A percentile compares a stretch with the other conserved stretches of the same genome.
Evolutionary conservation across 2,888 invertebrate species (phyloP).

Genomic region (Callosobruchus maculatus): DNA sequence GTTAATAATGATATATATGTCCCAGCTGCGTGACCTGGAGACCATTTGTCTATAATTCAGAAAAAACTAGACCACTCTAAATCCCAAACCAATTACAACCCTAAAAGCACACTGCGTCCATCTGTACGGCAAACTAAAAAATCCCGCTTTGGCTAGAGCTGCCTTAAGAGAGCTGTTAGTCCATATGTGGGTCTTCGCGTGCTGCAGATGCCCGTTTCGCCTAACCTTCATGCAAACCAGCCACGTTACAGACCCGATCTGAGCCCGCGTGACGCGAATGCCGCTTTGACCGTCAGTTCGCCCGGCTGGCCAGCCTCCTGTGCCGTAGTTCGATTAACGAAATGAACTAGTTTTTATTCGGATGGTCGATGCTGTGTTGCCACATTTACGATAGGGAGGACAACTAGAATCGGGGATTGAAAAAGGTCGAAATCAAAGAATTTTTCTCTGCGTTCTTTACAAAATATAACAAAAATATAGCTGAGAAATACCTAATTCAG

Average conservation of each 20-base stretch:
- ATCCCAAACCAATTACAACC: neutral
- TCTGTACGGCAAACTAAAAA: neutral
- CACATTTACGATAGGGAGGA: neutral
- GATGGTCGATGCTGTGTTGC: neutral
- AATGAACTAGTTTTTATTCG: neutral
- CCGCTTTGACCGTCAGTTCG: neutral
- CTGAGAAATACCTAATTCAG: no score
- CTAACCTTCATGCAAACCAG: slow-evolving; percentile 19
- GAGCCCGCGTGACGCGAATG: neutral
- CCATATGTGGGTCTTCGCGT: neutral
- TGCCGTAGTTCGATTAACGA: neutral
- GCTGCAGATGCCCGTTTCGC: slow-evolving; percentile 12
- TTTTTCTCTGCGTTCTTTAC: no score
- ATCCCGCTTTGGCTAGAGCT: neutral
- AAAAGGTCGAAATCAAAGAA: no score
- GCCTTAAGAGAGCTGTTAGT: neutral
- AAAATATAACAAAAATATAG: no score
- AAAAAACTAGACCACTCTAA: neutral
- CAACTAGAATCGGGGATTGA: no score
- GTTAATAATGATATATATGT: no score
- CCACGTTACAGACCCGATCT: slow-evolving; percentile 12
- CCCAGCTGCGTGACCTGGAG: no score
- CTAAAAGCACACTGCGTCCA: neutral
- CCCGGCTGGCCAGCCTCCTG: neutral
- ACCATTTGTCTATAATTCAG: neutral